These are phyloP conservation scores for Hemichromis elongatus DNA, from an alignment of 2,113 vertebrate species.

Conservation along the genomic window DNA sequence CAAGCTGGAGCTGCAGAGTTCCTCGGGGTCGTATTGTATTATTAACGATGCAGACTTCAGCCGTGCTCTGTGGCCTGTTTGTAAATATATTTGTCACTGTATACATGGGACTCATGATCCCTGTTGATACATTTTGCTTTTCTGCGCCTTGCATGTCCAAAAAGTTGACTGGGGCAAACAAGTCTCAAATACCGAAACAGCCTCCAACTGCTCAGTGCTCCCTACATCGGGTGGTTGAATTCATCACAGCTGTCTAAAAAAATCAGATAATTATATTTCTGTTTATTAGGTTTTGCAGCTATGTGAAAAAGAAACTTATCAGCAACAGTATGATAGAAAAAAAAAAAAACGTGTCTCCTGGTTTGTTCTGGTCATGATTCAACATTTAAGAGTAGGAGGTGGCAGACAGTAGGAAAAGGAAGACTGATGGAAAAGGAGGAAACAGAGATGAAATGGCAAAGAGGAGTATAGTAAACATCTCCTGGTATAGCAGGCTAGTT, in stretches of 20 bases:
- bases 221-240: background rate
- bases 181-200: slow-evolving; percentile 28
- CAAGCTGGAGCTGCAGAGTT: background rate
- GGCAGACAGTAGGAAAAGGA: background rate
- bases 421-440: background rate
- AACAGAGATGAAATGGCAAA: slow-evolving; percentile 10
- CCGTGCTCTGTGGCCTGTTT: background rate
- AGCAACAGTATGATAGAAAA: background rate
- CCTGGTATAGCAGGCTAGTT: background rate
- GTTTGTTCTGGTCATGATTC: slow-evolving; percentile 3
- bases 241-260: background rate
- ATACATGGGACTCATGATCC: background rate
- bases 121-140: background rate
- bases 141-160: background rate
- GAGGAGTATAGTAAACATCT: slow-evolving; percentile 3
- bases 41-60: background rate
- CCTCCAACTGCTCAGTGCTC: background rate
- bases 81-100: background rate
- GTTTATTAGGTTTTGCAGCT: background rate
- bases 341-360: background rate
- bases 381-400: background rate
- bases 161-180: background rate
- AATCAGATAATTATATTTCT: slow-evolving; percentile 7
- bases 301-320: background rate
- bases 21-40: background rate